Conservation (phyloP, 2,888 invertebrate genomes). For the Scrobipalpa atriplicella region DNA sequence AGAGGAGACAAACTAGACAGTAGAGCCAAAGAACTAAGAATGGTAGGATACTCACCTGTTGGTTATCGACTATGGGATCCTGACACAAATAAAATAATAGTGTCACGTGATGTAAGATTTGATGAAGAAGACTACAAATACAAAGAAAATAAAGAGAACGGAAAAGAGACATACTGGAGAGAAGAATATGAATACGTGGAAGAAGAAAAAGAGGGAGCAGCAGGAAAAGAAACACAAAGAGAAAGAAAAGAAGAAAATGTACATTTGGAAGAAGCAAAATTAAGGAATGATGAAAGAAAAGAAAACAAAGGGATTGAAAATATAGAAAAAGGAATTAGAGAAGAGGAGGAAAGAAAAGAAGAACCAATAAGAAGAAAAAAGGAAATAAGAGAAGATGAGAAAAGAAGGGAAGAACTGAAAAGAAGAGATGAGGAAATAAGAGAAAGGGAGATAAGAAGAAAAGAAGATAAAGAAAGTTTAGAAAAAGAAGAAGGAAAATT, state of each 20-base stretch:
- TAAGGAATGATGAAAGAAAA: conserved; percentile 15
- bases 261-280: conserved; percentile 21
- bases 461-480: no score
- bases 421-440: no score
- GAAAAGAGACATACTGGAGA: no score
- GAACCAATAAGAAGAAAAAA: conserved; percentile 5
- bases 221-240: conserved; percentile 8
- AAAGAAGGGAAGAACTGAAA: neutral
- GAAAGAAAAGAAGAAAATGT: conserved; percentile 10
- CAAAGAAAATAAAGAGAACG: conserved; percentile 16
- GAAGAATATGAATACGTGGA: no score
- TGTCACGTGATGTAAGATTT: conserved; percentile 30
- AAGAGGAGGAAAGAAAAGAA: conserved; percentile 19
- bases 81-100: conserved; percentile 20
- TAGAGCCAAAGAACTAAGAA: conserved; percentile 32
- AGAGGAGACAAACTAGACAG: conserved; percentile 28
- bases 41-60: conserved; percentile 33
- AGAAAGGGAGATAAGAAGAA: no score
- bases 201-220: no score
- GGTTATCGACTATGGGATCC: conserved; percentile 35
- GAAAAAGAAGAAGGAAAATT: neutral
- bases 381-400: conserved; percentile 7
- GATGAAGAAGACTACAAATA: conserved; percentile 28
- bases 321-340: conserved; percentile 3
- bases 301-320: conserved; percentile 22